A percentile compares a stretch with the other conserved stretches of the same genome.
Evolutionary conservation across 2,113 vertebrate genomes (phyloP).

Genomic region (Vulpes vulpes): DNA sequence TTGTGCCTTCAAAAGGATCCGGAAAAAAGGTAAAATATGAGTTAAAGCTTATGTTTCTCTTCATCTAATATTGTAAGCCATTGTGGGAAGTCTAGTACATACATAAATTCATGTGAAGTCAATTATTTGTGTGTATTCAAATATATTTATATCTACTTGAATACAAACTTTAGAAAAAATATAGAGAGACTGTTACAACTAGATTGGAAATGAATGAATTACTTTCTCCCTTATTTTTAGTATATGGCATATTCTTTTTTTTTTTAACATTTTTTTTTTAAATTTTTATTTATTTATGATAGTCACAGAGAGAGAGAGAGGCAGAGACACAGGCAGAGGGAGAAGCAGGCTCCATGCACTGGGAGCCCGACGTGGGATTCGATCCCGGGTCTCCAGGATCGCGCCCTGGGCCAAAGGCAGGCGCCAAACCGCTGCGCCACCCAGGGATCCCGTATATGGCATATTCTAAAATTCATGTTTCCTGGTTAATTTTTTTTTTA

Average conservation of each 20-base stretch:
- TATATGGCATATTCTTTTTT: background rate
- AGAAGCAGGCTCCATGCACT: too few relatives aligned
- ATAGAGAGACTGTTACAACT: background rate
- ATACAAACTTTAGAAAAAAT: background rate
- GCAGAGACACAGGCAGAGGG: too few relatives aligned
- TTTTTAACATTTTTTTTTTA: background rate
- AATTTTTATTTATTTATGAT: too few relatives aligned
- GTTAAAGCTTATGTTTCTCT: background rate
- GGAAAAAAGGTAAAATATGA: constrained; percentile 94
- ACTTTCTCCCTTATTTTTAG: constrained; percentile 7
- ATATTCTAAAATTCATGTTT: background rate
- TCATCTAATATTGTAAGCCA: background rate
- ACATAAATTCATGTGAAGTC: background rate
- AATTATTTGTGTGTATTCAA: background rate
- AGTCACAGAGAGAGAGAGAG: too few relatives aligned
- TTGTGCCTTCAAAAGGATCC: constrained; percentile 99
- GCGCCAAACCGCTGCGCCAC: too few relatives aligned
- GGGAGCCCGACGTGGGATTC: too few relatives aligned
- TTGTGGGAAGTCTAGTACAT: background rate
- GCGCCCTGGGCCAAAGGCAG: too few relatives aligned
- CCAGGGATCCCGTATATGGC: background rate
- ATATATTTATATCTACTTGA: background rate
- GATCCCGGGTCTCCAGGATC: too few relatives aligned
- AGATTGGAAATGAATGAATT: background rate
- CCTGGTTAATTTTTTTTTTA: constrained; percentile 27